These are phyloP conservation scores for Pogonus chalceus DNA, from an alignment of 1,140 invertebrate genomes.

Conservation along the genomic window DNA sequence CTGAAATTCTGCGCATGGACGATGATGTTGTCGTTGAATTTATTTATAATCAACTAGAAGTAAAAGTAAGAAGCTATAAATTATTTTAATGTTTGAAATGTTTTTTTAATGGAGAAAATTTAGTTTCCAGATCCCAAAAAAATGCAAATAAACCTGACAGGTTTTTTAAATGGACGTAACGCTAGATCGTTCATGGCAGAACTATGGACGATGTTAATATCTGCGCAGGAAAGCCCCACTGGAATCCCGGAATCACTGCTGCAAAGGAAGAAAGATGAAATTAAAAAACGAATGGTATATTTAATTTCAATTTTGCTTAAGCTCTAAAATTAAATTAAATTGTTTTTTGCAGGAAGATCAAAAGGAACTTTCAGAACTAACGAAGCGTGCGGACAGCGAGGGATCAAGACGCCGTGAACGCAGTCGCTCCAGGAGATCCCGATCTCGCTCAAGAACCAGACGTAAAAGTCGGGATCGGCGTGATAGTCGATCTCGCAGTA, in stretches of 20 bases:
- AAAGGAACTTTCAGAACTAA: constrained; percentile 25
- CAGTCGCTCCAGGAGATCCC: constrained; percentile 20
- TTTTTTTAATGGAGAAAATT: constrained; percentile 33
- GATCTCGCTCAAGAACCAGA: constrained; percentile 21
- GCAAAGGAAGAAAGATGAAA: constrained; percentile 94
- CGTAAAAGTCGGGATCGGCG: constrained; percentile 15
- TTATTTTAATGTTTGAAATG: constrained; percentile 2
- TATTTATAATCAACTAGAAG: constrained; percentile 97
- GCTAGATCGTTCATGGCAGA: constrained; percentile 95
- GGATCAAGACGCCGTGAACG: constrained; percentile 22
- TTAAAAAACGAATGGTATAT: constrained; percentile 69
- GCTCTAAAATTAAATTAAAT: constrained; percentile 1
- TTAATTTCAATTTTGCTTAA: constrained; percentile 16
- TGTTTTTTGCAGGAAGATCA: constrained; percentile 17
- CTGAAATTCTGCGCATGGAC: constrained; percentile 90
- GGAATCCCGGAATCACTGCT: constrained; percentile 90
- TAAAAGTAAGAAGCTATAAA: constrained; percentile 57
- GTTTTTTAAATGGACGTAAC: constrained; percentile 97
- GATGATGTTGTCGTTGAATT: constrained; percentile 98
- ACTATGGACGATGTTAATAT: constrained; percentile 88
- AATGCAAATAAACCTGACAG: constrained; percentile 99
- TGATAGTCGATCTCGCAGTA: neutral
- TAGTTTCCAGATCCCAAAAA: constrained; percentile 92
- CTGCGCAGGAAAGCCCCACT: constrained; percentile 87
- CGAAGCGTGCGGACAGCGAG: constrained; percentile 14